Evolutionary conservation across 2,797 vertebrate species (phyloP).

Genomic region (Valencia hispanica): DNA sequence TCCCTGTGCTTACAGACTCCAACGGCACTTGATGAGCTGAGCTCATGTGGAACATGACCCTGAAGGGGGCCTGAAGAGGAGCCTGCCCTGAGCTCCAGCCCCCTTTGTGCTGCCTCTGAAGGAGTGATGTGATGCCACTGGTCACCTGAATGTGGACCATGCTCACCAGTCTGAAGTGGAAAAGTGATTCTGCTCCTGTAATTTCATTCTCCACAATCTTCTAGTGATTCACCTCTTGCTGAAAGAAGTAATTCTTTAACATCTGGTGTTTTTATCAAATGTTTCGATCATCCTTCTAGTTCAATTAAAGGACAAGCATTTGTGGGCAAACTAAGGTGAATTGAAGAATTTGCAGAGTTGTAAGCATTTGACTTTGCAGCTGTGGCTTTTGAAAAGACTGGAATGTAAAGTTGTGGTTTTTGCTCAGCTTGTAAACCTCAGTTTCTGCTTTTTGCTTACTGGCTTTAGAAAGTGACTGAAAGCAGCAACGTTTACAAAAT

Average conservation of each 20-base stretch:
- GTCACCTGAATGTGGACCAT: slow-evolving; percentile 41
- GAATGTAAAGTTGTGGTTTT: slow-evolving; percentile 39
- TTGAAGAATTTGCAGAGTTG: slow-evolving; percentile 70
- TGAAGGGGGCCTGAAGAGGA: slow-evolving; percentile 40
- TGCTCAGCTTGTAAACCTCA: slow-evolving; percentile 28
- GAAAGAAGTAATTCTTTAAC: slow-evolving; percentile 55
- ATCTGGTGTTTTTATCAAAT: slow-evolving; percentile 51
- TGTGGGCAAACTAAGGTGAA: slow-evolving; percentile 54
- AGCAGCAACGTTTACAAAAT: slow-evolving; percentile 23
- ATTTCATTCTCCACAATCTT: slow-evolving; percentile 41
- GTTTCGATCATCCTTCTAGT: slow-evolving; percentile 39
- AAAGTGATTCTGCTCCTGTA: slow-evolving; percentile 50
- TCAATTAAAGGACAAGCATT: slow-evolving; percentile 55
- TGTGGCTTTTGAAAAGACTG: slow-evolving; percentile 61
- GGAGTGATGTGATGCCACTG: slow-evolving; percentile 36
- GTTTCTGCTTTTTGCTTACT: slow-evolving; percentile 37
- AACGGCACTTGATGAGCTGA: slow-evolving; percentile 76
- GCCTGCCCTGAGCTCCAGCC: slow-evolving; percentile 40
- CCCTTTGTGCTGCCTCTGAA: slow-evolving; percentile 25
- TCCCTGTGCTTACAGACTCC: slow-evolving; percentile 66
- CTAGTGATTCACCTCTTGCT: slow-evolving; percentile 49
- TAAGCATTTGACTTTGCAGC: slow-evolving; percentile 59
- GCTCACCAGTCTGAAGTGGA: slow-evolving; percentile 54
- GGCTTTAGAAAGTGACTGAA: slow-evolving; percentile 36
- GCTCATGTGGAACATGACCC: slow-evolving; percentile 25